Base-by-base conservation (phyloP, 2,888 invertebrate genomes). In the Neoscelio sp. region DNA sequence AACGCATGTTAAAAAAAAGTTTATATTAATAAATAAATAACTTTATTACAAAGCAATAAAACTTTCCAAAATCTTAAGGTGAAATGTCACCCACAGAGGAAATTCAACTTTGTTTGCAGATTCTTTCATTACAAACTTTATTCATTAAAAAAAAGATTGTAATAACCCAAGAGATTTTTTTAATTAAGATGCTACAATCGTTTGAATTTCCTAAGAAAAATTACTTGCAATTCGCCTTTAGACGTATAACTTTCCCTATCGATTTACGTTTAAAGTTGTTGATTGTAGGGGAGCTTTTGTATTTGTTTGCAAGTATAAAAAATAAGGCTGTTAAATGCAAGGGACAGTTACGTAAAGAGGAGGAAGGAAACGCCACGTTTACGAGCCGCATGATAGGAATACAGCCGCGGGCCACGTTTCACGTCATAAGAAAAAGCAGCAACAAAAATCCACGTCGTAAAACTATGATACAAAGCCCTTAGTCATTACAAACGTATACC, bases 221-320 rank as follows among this genome's bases (percentile, higher is more conserved):
- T 42, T 17, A 28, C 28, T 58, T 56, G 10, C 17, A 18, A 48
- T 48, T 10, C 46, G 13, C 48, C 40, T 60, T n/a, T n/a, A n/a
- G 6, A 23, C 6, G 23, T 4, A 6, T 23, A 23, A 6, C 6
- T 64, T 13, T n/a, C 12, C 2, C 10, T 12, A 64, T 50, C 50
- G 50, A 64, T 64, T 48, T 50, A 48, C 12, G 30, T 17, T 64
- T 7, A 17, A 64, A 64, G 38, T 50, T 28, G 18, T 38, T 26
- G 17, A 12, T 26, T 8, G 0, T n/a, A n/a, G n/a, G n/a, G 40
- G 13, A 65, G 48, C 20, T 40, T 52, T 40, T 0, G 2, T 1
- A 17, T 17, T 46, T 35, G 65, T 35, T 20, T 4, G 12, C 2
- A 3, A 7, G 7, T 42, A 42, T 67, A 52, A 42, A 52, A 54